Conservation (phyloP, 2,113 vertebrate genomes). For the Grammomys dolichurus region DNA sequence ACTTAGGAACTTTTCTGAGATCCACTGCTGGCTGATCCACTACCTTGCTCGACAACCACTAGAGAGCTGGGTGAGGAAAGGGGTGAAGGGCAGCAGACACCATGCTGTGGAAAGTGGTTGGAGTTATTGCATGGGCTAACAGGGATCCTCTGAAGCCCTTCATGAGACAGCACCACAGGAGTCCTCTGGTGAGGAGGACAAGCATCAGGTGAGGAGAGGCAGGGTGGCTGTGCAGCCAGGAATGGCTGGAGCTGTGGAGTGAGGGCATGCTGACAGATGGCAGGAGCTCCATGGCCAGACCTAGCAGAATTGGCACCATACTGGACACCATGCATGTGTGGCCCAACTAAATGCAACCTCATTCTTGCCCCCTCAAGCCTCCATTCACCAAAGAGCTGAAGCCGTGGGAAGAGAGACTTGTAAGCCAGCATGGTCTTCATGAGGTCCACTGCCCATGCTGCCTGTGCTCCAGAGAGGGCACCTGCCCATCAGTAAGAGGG, state of each 20-base stretch:
- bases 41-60: not conserved
- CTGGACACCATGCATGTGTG: no score
- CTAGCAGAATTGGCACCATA: not conserved
- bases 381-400: not conserved
- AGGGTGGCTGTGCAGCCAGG: not conserved
- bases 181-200: not conserved
- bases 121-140: no score
- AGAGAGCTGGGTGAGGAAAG: not conserved
- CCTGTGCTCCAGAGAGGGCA: not conserved
- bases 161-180: not conserved
- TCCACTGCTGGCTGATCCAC: not conserved
- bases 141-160: not conserved
- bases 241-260: not conserved
- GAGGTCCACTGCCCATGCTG: not conserved
- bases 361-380: no score
- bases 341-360: not conserved
- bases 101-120: not conserved
- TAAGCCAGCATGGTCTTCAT: not conserved
- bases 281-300: not conserved
- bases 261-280: not conserved
- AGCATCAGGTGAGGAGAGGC: not conserved
- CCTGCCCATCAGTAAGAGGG: no score
- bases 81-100: no score
- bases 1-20: not conserved
- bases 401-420: not conserved